Conservation (phyloP, 2,113 vertebrate genomes). For the Tachysurus vachellii region DNA sequence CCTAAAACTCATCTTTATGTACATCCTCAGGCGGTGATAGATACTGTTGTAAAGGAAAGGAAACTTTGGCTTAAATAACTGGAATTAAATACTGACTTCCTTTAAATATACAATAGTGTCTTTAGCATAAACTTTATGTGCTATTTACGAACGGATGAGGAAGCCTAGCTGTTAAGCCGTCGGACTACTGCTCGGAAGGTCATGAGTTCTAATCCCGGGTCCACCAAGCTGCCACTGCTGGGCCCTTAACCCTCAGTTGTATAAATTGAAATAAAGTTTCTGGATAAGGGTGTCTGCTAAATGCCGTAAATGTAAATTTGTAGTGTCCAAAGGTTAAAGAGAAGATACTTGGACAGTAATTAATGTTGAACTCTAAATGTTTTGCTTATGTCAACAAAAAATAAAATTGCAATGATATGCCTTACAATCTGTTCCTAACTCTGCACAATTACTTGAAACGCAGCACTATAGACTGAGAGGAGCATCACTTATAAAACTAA, state of each 20-base stretch:
- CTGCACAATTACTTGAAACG: neutral
- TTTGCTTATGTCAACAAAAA: neutral
- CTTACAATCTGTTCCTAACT: neutral
- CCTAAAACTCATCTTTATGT: neutral
- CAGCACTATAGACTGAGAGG: neutral
- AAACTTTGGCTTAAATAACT: neutral
- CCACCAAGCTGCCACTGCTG: too few relatives aligned
- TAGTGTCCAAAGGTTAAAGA: neutral
- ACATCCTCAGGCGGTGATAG: neutral
- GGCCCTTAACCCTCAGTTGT: too few relatives aligned
- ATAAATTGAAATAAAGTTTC: too few relatives aligned
- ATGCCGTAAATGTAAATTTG: neutral
- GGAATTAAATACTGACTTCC: neutral
- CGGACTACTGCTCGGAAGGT: too few relatives aligned
- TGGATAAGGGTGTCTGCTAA: too few relatives aligned
- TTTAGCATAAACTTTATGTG: neutral
- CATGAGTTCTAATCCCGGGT: too few relatives aligned
- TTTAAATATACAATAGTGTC: neutral
- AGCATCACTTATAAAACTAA: neutral
- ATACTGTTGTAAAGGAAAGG: neutral
- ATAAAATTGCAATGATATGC: too few relatives aligned
- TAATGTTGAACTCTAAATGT: neutral
- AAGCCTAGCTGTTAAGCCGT: too few relatives aligned
- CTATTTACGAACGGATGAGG: too few relatives aligned
- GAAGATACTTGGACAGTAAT: neutral